These are phyloP conservation scores for Larimichthys polyactis DNA, from an alignment of 2,113 vertebrate species.

Conservation along the genomic window DNA sequence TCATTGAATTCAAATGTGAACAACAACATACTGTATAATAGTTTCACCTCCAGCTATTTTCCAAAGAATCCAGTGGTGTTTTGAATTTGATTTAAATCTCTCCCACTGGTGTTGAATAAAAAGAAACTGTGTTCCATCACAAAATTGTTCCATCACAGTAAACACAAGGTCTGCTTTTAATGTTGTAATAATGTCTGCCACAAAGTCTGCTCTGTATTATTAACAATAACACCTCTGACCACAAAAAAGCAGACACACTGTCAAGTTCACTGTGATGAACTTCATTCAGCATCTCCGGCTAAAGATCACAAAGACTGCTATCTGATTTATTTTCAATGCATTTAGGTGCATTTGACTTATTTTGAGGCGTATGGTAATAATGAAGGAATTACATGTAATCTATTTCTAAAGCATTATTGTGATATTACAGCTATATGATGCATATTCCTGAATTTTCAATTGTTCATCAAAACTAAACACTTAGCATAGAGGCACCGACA, in stretches of 20 bases:
- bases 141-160: not conserved
- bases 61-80: not conserved
- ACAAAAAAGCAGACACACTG: too few relatives aligned
- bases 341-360: not conserved
- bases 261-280: too few relatives aligned
- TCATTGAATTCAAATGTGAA: not conserved
- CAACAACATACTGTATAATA: not conserved
- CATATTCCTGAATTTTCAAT: too few relatives aligned
- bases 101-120: not conserved
- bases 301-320: too few relatives aligned
- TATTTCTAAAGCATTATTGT: not conserved
- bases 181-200: too few relatives aligned
- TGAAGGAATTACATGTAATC: too few relatives aligned
- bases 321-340: not conserved
- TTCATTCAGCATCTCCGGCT: too few relatives aligned
- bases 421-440: not conserved
- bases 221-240: too few relatives aligned
- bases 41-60: not conserved
- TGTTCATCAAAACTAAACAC: too few relatives aligned
- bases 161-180: not conserved
- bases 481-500: not conserved
- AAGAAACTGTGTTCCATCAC: not conserved
- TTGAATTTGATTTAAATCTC: conserved; percentile 1
- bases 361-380: not conserved
- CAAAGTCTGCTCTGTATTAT: not conserved